These are phyloP conservation scores for Ophioninae sp. DNA, from an alignment of 2,888 invertebrate genomes.

Conservation along the genomic window DNA sequence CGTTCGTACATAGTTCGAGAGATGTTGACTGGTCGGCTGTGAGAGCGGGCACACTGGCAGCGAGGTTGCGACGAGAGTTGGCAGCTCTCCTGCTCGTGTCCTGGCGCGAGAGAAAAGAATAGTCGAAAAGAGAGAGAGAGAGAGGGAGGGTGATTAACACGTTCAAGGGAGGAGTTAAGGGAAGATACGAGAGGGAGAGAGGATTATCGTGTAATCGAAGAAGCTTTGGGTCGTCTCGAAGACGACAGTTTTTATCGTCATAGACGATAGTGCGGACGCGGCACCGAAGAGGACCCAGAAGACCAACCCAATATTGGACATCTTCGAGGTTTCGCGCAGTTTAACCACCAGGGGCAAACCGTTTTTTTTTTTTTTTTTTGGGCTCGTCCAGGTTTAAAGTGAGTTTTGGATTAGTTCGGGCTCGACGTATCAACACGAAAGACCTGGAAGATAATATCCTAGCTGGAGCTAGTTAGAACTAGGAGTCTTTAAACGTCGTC, in stretches of 20 bases:
- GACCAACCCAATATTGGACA: background rate
- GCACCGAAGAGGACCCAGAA: background rate
- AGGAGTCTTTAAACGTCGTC: too few relatives aligned
- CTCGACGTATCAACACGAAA: too few relatives aligned
- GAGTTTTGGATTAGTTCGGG: too few relatives aligned
- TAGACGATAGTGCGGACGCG: constrained; percentile 1
- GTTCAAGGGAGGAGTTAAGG: constrained; percentile 9
- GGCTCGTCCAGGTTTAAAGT: too few relatives aligned
- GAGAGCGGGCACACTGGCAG: constrained; percentile 69
- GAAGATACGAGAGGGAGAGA: constrained; percentile 41
- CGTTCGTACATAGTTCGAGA: constrained; percentile 10
- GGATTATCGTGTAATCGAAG: constrained; percentile 20
- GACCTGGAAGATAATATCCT: too few relatives aligned
- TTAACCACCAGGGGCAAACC: background rate
- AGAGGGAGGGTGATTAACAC: background rate
- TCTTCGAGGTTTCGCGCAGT: constrained; percentile 8
- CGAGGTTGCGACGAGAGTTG: constrained; percentile 71
- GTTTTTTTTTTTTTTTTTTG: too few relatives aligned
- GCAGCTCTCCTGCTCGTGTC: constrained; percentile 62
- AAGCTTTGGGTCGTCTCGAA: background rate
- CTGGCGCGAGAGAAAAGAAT: constrained; percentile 46
- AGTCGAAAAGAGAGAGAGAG: constrained; percentile 35
- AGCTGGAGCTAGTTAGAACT: too few relatives aligned
- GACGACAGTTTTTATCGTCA: constrained; percentile 1
- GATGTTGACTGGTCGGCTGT: constrained; percentile 66